These are phyloP conservation scores for Microctonus hyperodae DNA, from an alignment of 2,888 invertebrate genomes.

Conservation along the genomic window DNA sequence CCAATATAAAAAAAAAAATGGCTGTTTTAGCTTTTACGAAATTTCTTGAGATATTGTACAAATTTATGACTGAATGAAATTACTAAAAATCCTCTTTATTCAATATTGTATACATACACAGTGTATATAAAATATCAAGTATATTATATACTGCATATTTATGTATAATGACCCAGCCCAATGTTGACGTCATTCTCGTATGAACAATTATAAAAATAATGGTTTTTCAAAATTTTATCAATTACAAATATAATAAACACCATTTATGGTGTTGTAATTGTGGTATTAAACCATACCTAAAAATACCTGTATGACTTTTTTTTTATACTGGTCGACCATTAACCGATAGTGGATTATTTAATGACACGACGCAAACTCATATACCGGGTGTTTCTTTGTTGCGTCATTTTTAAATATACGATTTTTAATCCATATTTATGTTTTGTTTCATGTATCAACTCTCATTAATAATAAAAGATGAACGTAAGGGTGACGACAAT, in stretches of 20 bases:
- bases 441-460: slow-evolving; percentile 7
- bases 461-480: slow-evolving; percentile 67
- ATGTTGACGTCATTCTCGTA: neutral
- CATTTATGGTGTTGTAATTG: neutral
- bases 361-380: slow-evolving; percentile 9
- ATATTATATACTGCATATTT: neutral
- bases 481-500: slow-evolving; percentile 99
- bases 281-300: neutral
- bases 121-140: neutral
- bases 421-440: slow-evolving; percentile 28
- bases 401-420: neutral
- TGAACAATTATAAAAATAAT: neutral
- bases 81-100: too few species aligned
- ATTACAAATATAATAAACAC: neutral
- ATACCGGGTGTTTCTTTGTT: slow-evolving; percentile 32
- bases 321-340: neutral
- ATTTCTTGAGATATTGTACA: too few species aligned
- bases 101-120: neutral
- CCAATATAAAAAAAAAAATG: neutral
- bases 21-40: neutral
- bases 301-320: neutral
- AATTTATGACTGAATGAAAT: too few species aligned
- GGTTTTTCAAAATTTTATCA: neutral
- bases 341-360: neutral
- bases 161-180: neutral